A percentile compares a stretch with the other conserved stretches of the same genome.
Conservation (phyloP, 2,888 invertebrate genomes). For the Ormyrus pomaceus region DNA sequence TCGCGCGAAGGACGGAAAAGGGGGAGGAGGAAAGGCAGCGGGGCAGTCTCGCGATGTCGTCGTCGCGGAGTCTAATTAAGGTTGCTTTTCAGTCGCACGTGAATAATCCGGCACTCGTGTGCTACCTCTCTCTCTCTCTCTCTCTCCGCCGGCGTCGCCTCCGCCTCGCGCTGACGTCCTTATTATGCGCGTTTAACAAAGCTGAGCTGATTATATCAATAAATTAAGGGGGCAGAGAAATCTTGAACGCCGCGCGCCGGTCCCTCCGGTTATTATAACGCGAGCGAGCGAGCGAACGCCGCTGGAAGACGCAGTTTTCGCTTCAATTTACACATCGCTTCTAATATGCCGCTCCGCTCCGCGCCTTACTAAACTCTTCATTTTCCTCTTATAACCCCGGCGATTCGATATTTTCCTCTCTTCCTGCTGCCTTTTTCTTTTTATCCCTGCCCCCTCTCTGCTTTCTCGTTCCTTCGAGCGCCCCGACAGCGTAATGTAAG, state of each 20-base stretch:
- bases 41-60: slow-evolving; percentile 53
- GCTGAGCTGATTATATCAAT: slow-evolving; percentile 74
- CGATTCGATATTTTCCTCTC: slow-evolving; percentile 31
- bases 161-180: slow-evolving; percentile 58
- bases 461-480: not conserved
- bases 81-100: slow-evolving; percentile 63
- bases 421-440: not conserved
- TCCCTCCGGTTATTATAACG: slow-evolving; percentile 37
- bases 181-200: slow-evolving; percentile 71
- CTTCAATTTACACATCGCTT: slow-evolving; percentile 55
- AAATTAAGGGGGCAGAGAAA: slow-evolving; percentile 66
- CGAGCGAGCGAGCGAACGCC: slow-evolving; percentile 11
- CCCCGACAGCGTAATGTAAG: slow-evolving; percentile 13
- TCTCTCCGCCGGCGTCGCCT: slow-evolving; percentile 42
- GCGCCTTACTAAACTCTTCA: slow-evolving; percentile 25
- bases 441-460: not conserved
- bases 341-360: slow-evolving; percentile 37
- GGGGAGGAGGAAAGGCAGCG: not conserved
- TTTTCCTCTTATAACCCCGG: slow-evolving; percentile 25
- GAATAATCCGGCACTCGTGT: slow-evolving; percentile 63
- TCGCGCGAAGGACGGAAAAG: not conserved
- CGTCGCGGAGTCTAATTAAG: slow-evolving; percentile 66
- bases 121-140: slow-evolving; percentile 22
- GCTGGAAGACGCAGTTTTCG: slow-evolving; percentile 48
- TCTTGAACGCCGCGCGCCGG: slow-evolving; percentile 40